phyloP scores from a whole-genome alignment of 2,797 vertebrate species.

The Crax fasciolata region DNA sequence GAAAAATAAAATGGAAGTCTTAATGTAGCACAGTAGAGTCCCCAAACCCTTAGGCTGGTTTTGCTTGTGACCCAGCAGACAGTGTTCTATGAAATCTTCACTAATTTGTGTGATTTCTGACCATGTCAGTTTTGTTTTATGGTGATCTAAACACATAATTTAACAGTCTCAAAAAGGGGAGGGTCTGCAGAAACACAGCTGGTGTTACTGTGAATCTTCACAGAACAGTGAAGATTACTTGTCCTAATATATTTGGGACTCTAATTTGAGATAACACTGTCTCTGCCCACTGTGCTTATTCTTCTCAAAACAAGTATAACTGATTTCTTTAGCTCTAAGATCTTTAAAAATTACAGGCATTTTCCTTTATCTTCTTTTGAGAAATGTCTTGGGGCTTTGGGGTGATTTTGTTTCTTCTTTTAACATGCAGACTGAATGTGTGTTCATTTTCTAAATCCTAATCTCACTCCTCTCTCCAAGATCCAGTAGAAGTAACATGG shows the following conservation, averaged over 20 bases:
- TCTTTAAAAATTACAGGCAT: not conserved
- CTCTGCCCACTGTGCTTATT: not conserved
- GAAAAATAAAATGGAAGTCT: not conserved
- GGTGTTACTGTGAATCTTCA: not conserved
- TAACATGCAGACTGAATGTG: not conserved
- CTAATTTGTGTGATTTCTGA: slow-evolving; percentile 14
- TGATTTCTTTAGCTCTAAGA: not conserved
- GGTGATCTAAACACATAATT: not conserved
- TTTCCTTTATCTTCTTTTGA: not conserved
- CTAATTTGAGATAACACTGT: not conserved
- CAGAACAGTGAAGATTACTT: not conserved
- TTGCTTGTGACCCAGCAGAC: not conserved
- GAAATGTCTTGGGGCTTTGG: not conserved
- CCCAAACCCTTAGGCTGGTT: not conserved
- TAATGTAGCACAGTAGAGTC: not conserved
- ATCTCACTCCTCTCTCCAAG: not conserved
- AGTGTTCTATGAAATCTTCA: not conserved
- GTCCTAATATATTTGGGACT: not conserved
- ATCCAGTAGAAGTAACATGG: not conserved
- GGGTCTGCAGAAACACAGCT: not conserved
- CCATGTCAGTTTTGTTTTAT: not conserved
- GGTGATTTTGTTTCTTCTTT: not conserved
- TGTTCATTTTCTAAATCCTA: not conserved
- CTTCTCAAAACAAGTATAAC: not conserved
- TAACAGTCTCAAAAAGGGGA: not conserved